These are phyloP conservation scores for Myripristis murdjan DNA, from an alignment of 2,797 vertebrate genomes.

Conservation along the genomic window DNA sequence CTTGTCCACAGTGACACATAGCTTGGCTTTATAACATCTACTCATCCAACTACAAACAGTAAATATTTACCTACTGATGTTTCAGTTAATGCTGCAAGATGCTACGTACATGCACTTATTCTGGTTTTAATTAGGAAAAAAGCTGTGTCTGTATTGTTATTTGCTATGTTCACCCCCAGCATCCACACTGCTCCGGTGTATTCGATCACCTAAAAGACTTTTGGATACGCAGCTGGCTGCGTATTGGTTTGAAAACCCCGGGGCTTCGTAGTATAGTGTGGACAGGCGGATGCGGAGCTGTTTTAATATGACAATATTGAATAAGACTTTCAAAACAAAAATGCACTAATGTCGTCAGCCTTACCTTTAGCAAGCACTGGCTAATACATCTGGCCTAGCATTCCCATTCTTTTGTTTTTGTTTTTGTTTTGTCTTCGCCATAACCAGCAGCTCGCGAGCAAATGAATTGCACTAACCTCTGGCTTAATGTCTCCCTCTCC, in stretches of 20 bases:
- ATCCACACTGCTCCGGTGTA: too few species aligned
- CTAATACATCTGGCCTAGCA: not conserved
- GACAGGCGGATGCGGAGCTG: too few species aligned
- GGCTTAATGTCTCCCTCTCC: conserved; percentile 45
- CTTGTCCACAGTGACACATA: conserved; percentile 17
- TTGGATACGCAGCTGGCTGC: too few species aligned
- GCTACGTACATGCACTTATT: not conserved
- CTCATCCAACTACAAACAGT: conserved; percentile 4
- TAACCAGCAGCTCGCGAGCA: conserved; percentile 11
- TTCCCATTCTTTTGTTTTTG: not conserved
- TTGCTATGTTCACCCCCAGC: too few species aligned
- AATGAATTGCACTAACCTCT: conserved; percentile 19
- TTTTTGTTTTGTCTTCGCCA: not conserved
- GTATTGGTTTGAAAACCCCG: too few species aligned
- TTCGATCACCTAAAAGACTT: too few species aligned
- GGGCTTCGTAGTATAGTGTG: too few species aligned
- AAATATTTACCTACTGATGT: conserved; percentile 31
- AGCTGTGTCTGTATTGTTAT: not conserved
- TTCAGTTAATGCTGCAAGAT: not conserved
- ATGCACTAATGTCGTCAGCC: too few species aligned
- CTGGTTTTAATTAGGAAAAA: not conserved
- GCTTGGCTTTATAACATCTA: not conserved
- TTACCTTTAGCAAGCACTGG: not conserved
- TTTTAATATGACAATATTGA: too few species aligned
- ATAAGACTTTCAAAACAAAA: too few species aligned